Evolutionary conservation across 2,113 vertebrate species (phyloP).

Genomic region (Cryptotis parvus): DNA sequence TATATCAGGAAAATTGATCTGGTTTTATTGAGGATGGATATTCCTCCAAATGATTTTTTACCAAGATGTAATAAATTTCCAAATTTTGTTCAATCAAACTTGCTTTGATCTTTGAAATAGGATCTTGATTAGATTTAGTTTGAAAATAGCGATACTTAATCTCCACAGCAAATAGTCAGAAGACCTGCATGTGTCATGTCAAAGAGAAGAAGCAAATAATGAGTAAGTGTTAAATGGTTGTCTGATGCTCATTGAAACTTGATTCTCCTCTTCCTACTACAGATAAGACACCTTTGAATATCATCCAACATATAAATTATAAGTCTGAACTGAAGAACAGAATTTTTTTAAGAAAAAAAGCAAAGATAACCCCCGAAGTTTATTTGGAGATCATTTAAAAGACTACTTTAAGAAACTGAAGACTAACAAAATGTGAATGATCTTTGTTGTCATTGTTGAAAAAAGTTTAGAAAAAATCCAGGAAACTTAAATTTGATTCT

Average conservation of each 20-base stretch:
- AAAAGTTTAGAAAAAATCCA: constrained; percentile 39
- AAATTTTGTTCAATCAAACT: background rate
- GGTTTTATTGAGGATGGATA: background rate
- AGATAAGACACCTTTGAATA: constrained; percentile 46
- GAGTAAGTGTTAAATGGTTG: background rate
- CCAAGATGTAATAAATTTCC: no score
- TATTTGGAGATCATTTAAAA: constrained; percentile 18
- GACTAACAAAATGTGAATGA: background rate
- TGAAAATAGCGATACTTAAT: background rate
- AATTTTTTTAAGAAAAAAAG: background rate
- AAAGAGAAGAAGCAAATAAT: background rate
- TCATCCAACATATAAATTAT: background rate
- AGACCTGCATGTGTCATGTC: background rate
- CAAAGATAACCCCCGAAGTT: constrained; percentile 41
- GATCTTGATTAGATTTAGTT: background rate
- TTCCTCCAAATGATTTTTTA: background rate
- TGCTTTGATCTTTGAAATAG: background rate
- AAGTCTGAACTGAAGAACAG: background rate
- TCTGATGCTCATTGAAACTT: background rate
- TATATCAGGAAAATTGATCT: background rate
- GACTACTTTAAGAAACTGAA: constrained; percentile 17
- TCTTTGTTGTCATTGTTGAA: background rate
- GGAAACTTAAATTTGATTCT: background rate
- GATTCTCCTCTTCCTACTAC: constrained; percentile 24
- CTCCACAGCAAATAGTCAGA: background rate